Evolutionary conservation across 2,113 vertebrate genomes (phyloP).

Genomic region (Melanotaenia duboulayi): DNA sequence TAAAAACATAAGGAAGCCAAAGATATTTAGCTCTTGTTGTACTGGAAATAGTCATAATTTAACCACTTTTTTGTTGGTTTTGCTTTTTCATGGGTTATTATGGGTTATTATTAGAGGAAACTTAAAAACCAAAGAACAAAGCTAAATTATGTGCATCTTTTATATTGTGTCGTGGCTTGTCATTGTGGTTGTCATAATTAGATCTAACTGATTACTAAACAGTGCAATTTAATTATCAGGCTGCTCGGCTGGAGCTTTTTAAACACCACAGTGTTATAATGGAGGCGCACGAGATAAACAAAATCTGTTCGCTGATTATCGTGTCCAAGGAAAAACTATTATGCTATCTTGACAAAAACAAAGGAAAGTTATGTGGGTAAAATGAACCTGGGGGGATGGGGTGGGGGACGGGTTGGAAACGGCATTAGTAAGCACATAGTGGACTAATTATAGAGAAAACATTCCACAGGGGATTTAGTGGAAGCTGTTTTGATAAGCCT

Average conservation of each 20-base stretch:
- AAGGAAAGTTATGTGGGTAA: no score
- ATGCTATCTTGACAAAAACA: no score
- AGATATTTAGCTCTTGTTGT: no score
- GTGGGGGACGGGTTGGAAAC: no score
- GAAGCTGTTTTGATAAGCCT: conserved; percentile 72
- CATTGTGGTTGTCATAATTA: not conserved
- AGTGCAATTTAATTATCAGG: conserved; percentile 16
- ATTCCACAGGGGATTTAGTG: conserved; percentile 66
- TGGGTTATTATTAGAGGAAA: not conserved
- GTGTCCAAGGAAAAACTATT: no score
- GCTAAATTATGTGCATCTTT: not conserved
- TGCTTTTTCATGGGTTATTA: conserved; percentile 6
- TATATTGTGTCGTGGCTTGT: not conserved
- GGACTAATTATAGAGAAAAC: conserved; percentile 58
- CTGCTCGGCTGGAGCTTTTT: conserved; percentile 6
- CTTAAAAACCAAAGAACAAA: not conserved
- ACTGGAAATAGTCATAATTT: not conserved
- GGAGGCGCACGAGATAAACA: conserved; percentile 5
- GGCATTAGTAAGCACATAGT: conserved; percentile 34
- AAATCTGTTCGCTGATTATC: not conserved
- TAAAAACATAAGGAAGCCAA: not conserved
- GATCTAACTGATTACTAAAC: no score
- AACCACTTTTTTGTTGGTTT: not conserved
- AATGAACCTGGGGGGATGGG: no score
- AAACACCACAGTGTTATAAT: not conserved